Base-by-base conservation (phyloP, 2,797 vertebrate species). In the Craterocephalus amniculus region DNA sequence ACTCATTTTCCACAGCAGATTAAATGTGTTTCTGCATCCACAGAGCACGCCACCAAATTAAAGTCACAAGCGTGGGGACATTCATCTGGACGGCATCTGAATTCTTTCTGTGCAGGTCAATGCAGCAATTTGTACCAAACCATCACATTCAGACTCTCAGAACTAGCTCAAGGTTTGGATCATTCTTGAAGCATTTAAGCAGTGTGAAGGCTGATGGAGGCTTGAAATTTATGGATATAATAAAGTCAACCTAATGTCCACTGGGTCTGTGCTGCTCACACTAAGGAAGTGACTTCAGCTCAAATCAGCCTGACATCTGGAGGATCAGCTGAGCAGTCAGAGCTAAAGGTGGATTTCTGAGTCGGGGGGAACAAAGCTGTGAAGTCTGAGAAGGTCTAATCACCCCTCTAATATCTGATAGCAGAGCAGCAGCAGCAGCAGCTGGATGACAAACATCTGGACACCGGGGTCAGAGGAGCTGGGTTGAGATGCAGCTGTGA, bases 1-100 rank as follows among this genome's bases (percentile, higher is more conserved):
- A 77, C 83, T 79, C 59, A 78, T 87, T 84, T 91, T 83, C 76
- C 83, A 76, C 88, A 79, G 67, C 80, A 87, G 86, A 89, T 88
- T 81, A 89, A 88, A 90, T 69, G 66, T 81, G 69, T 64, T 81
- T 71, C 76, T 80, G 80, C 58, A 45, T 51, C 72, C 70, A 61
- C 81, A 56, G 63, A 76, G 63, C 72, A 62, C 65, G 38, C 70
- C 36, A 43, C 73, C 78, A 78, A 88, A 88, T 91, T 79, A 89
- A 88, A 91, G 83, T 81, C 80, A 69, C 72, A 72, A 65, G 34
- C 20, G 35, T 22, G 4, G 67, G 24, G 55, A 73, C 69, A 7
- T 76, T 81, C 89, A 80, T 80, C 83, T 78, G 76, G 73, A 76
- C 67, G 69, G 83, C 81, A 79, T 84, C 78, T 85, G 72, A 83